Evolutionary conservation across 2,797 vertebrate species (phyloP).

Genomic region (Gymnopithys bicolor): DNA sequence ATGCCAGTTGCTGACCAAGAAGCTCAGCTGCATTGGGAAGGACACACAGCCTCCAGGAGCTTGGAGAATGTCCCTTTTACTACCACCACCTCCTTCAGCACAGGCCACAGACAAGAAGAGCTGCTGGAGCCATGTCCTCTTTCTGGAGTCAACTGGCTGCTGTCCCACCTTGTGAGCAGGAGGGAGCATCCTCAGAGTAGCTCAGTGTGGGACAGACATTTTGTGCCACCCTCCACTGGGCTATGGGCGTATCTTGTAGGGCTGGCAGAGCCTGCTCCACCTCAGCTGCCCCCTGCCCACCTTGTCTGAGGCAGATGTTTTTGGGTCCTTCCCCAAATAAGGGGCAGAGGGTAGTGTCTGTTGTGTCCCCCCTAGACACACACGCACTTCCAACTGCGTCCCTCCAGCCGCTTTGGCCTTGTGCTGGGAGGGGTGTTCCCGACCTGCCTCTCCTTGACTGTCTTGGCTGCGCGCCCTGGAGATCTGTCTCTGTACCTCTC

Average conservation of each 20-base stretch:
- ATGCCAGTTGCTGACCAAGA: not conserved
- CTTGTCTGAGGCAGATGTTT: not conserved
- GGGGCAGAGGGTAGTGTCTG: not conserved
- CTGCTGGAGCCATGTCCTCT: not conserved
- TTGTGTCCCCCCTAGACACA: not conserved
- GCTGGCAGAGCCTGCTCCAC: not conserved
- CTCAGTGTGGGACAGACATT: not conserved
- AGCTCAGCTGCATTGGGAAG: not conserved
- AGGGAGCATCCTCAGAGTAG: not conserved
- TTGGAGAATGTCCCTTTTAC: not conserved
- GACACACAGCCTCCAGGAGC: not conserved
- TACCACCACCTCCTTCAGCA: not conserved
- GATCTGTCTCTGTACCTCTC: not conserved
- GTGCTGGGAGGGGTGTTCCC: not conserved
- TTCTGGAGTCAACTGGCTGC: not conserved
- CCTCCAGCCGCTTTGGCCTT: conserved; percentile 18
- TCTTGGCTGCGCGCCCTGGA: accelerated
- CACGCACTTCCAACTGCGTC: not conserved
- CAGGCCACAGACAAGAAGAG: not conserved
- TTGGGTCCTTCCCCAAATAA: not conserved
- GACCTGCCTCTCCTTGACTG: not conserved
- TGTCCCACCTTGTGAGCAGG: not conserved
- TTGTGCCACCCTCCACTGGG: not conserved
- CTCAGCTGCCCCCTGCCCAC: not conserved
- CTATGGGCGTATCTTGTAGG: not conserved